Base-by-base conservation (phyloP, 2,797 vertebrate genomes). In the Lutjanus argentimaculatus region DNA sequence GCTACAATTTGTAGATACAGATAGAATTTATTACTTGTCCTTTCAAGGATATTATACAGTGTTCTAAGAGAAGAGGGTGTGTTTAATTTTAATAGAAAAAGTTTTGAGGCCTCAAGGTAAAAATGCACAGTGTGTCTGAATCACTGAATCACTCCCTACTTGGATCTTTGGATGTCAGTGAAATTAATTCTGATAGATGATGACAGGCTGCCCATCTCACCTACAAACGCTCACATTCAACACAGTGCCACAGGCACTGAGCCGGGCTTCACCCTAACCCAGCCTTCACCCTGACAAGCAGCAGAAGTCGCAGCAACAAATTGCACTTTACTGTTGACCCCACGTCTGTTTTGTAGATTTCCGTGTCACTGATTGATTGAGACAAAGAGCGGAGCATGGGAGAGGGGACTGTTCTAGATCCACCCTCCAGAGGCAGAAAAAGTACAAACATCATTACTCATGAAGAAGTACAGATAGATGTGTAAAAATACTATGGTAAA, bases 171-270 rank as follows among this genome's bases (percentile, higher is more conserved):
- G 16, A 77, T 89, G 77, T 85, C 82, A 59, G 22, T 21, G 12
- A 82, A 88, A 80, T 88, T 53, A 63, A 79, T 74, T 77, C 61
- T 65, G 81, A 90, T 75, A 61, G 62, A 83, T 22, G 68, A 72
- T 83, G 84, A 82, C 73, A 76, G 43, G 45, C 70, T 57, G 68
- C 57, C 56, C 42, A 46, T 73, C 43, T 74, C 70, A 77, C 69
- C 74, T 76, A 51, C 12, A 79, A 57, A 56, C 53, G 42, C 48
- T 57, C 49, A 48, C 65, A 83, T 82, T 75, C 64, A 58, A 45
- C 64, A 57, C 55, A 68, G 21, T 2, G 43, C 55, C 52, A 49
- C 16, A 43, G 55, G 68, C 73, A 25, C 22, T 21, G 21, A 72
- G 21, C 57, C 19, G 52, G 17, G 59, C 10, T 4, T 58, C 25